These are phyloP conservation scores for Pitta sordida DNA, from an alignment of 2,113 vertebrate genomes.

Conservation along the genomic window DNA sequence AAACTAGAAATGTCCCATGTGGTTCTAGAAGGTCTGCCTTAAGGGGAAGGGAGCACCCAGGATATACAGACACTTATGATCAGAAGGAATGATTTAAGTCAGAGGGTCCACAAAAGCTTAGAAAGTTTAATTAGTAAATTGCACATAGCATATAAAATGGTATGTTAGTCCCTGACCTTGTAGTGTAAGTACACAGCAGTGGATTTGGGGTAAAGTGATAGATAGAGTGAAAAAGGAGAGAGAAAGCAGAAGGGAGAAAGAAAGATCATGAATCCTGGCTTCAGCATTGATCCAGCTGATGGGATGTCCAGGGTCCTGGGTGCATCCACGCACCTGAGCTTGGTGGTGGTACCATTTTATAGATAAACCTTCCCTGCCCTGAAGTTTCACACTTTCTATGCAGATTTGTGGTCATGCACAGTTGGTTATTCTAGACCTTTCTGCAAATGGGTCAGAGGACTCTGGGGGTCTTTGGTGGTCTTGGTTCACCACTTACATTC, in stretches of 20 bases:
- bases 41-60: not conserved
- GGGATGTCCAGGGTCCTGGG: rapidly evolving
- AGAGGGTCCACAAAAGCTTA: not conserved
- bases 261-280: not conserved
- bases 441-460: not conserved
- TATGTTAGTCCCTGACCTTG: not conserved
- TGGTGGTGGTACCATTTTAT: not conserved
- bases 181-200: not conserved
- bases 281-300: not conserved
- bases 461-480: not conserved
- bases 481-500: not conserved
- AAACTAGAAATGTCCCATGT: no score
- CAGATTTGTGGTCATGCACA: not conserved
- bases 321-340: no score
- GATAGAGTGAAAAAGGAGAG: not conserved
- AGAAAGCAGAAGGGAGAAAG: not conserved
- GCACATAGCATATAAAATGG: rapidly evolving
- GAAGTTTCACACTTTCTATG: not conserved
- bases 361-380: not conserved
- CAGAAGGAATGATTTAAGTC: not conserved
- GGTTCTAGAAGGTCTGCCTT: no score
- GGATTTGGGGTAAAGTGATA: not conserved
- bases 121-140: not conserved
- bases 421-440: not conserved
- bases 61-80: not conserved